phyloP scores from a whole-genome alignment of 2,888 invertebrate species.

The Bruchidius siliquastri region DNA sequence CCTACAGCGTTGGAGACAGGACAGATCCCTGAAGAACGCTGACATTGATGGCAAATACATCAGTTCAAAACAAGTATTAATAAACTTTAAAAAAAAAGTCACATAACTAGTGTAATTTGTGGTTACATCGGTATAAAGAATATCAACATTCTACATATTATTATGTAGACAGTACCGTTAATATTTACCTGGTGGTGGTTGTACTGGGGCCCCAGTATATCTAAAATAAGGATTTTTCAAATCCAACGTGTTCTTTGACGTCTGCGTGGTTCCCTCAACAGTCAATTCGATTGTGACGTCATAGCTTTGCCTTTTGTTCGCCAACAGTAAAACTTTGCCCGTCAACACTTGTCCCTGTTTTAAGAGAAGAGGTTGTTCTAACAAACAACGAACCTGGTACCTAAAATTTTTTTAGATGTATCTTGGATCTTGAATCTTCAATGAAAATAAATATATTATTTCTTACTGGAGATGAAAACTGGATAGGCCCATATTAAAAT shows the following conservation, averaged over 20 bases:
- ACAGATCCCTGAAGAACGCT: too few species aligned
- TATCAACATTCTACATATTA: too few species aligned
- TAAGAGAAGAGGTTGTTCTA: constrained; percentile 90
- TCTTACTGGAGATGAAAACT: not conserved
- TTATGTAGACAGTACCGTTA: not conserved
- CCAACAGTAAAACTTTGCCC: constrained; percentile 81
- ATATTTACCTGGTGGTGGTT: constrained; percentile 68
- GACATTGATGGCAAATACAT: too few species aligned
- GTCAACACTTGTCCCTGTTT: constrained; percentile 89
- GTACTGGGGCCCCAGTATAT: constrained; percentile 88
- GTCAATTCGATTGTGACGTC: constrained; percentile 95
- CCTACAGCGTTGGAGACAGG: too few species aligned
- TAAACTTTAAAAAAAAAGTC: too few species aligned
- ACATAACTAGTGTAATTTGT: too few species aligned
- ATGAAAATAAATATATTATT: not conserved
- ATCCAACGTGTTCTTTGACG: constrained; percentile 88
- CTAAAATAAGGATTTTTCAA: constrained; percentile 98
- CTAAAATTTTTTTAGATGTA: not conserved
- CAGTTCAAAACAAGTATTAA: too few species aligned
- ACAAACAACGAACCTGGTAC: constrained; percentile 74
- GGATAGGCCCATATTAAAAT: too few species aligned
- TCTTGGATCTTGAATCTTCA: not conserved
- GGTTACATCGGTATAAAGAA: too few species aligned
- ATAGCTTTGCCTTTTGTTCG: constrained; percentile 96
- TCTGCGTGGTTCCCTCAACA: constrained; percentile 81